These are phyloP conservation scores for Potorous gilbertii DNA, from an alignment of 2,797 vertebrate genomes.

Conservation along the genomic window DNA sequence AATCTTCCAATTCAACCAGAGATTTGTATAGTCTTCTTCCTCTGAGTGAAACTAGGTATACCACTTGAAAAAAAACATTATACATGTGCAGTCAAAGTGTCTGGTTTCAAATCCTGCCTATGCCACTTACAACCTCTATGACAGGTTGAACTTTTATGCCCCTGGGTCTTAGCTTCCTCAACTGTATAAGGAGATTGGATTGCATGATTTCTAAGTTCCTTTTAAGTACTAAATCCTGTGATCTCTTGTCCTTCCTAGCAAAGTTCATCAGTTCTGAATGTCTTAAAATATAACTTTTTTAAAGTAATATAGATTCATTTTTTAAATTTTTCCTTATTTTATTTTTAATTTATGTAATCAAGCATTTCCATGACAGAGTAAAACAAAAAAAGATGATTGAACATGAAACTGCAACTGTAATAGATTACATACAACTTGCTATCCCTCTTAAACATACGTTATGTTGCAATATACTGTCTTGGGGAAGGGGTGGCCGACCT, in stretches of 20 bases:
- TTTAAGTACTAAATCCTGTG: neutral
- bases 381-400: too few species aligned
- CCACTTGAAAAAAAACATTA: too few species aligned
- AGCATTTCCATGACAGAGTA: too few species aligned
- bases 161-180: neutral
- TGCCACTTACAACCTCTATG: neutral
- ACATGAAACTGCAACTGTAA: too few species aligned
- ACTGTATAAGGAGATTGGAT: neutral
- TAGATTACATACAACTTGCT: too few species aligned
- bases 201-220: neutral
- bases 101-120: neutral
- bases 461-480: too few species aligned
- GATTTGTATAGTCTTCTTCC: neutral
- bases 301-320: too few species aligned
- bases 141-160: neutral
- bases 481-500: neutral
- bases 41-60: too few species aligned
- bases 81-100: neutral
- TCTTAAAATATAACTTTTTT: neutral
- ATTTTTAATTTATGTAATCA: too few species aligned
- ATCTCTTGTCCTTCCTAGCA: neutral
- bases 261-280: neutral
- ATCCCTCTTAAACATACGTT: too few species aligned
- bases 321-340: too few species aligned
- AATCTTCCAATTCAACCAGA: neutral